phyloP scores from a whole-genome alignment of 2,113 vertebrate species.

The Hydropotes inermis region DNA sequence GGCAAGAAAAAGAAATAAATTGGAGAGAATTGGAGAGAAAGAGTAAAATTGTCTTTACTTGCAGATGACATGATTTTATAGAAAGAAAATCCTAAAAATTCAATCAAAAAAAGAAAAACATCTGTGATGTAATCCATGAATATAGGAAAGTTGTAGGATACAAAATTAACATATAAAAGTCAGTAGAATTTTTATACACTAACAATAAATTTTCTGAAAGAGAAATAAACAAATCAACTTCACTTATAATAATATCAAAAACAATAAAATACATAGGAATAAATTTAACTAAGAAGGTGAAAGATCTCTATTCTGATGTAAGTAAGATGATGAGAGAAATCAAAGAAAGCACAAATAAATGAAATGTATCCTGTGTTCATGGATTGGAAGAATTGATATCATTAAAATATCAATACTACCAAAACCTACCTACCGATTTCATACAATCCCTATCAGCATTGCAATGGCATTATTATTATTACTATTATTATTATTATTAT shows the following conservation, averaged over 20 bases:
- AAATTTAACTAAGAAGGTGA: neutral
- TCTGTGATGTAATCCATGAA: neutral
- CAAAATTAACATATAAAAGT: neutral
- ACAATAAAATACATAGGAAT: neutral
- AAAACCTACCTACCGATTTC: neutral
- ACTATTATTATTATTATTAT: neutral
- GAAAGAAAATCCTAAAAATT: neutral
- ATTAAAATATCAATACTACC: neutral
- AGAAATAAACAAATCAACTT: neutral
- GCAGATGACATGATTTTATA: neutral
- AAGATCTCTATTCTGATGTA: neutral
- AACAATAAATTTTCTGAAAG: neutral
- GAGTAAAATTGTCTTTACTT: neutral
- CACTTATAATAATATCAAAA: neutral
- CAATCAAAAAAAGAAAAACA: neutral
- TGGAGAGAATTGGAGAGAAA: neutral
- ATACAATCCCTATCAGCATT: neutral
- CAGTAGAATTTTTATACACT: neutral
- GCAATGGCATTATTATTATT: neutral
- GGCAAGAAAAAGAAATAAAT: neutral
- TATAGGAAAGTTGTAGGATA: neutral
- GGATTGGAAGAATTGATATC: neutral
- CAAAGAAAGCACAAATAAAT: neutral
- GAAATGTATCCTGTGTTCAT: neutral
- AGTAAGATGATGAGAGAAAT: neutral